These are phyloP conservation scores for Formica selysi DNA, from an alignment of 1,140 invertebrate genomes.

Conservation along the genomic window DNA sequence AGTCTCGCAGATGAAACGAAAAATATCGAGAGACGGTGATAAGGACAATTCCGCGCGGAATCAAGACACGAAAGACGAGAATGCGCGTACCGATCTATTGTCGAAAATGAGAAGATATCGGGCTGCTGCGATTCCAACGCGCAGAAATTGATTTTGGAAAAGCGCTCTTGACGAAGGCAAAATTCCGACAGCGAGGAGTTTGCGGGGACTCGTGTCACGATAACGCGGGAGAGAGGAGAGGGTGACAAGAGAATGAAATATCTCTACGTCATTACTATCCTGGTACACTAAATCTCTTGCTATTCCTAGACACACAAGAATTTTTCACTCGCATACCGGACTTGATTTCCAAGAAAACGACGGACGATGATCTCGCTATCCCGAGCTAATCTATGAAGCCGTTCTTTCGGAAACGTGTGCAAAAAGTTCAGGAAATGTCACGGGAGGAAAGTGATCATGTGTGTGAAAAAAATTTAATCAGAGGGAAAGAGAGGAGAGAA, in stretches of 20 bases:
- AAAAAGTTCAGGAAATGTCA: constrained; percentile 62
- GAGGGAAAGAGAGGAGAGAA: not conserved
- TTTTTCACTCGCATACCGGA: constrained; percentile 66
- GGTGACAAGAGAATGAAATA: constrained; percentile 47
- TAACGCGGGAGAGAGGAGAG: not conserved
- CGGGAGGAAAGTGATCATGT: constrained; percentile 5
- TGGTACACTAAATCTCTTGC: constrained; percentile 73
- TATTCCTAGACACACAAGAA: constrained; percentile 71
- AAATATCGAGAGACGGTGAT: not conserved
- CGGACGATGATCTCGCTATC: not conserved
- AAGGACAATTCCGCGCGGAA: constrained; percentile 6
- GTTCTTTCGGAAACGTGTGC: constrained; percentile 62
- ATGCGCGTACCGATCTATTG: not conserved
- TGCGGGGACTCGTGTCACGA: constrained; percentile 13
- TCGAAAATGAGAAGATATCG: too few species aligned
- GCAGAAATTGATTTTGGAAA: constrained; percentile 49
- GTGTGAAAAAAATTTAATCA: constrained; percentile 50
- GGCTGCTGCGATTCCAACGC: not conserved
- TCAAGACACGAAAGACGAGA: not conserved
- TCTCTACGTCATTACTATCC: constrained; percentile 71
- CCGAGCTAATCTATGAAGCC: constrained; percentile 66
- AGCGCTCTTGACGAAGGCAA: not conserved
- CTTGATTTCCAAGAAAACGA: constrained; percentile 68
- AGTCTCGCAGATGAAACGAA: constrained; percentile 12
- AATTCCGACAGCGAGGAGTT: not conserved